These are phyloP conservation scores for Pelobates cultripes DNA, from an alignment of 2,797 vertebrate species.

Conservation along the genomic window DNA sequence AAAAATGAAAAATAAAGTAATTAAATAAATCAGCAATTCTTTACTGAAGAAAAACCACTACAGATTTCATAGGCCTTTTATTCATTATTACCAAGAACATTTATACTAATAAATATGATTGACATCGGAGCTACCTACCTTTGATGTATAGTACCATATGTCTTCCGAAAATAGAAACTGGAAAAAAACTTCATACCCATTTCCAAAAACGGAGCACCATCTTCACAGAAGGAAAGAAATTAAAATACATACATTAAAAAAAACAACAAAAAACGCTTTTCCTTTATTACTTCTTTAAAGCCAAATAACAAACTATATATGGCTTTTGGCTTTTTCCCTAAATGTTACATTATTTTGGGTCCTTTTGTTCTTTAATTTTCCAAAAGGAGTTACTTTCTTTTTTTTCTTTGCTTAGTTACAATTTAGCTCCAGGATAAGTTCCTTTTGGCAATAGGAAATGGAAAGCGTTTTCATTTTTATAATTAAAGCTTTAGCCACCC, in stretches of 20 bases:
- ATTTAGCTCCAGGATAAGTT: constrained; percentile 64
- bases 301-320: constrained; percentile 49
- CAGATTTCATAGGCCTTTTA: no score
- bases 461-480: constrained; percentile 66
- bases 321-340: constrained; percentile 48
- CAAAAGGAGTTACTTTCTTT: constrained; percentile 51
- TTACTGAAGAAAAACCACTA: no score
- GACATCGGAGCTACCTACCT: not conserved
- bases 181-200: not conserved
- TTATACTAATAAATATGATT: no score
- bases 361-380: constrained; percentile 58
- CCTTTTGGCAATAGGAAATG: constrained; percentile 67
- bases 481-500: constrained; percentile 66
- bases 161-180: constrained; percentile 1
- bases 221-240: constrained; percentile 26
- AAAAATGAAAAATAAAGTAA: no score
- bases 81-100: no score
- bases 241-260: constrained; percentile 3
- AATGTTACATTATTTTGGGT: constrained; percentile 55
- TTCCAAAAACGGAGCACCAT: constrained; percentile 31
- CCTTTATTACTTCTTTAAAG: constrained; percentile 35
- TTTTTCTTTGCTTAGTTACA: constrained; percentile 47
- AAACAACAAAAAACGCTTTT: constrained; percentile 29
- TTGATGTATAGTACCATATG: not conserved
- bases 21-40: no score